Base-by-base conservation (phyloP, 2,888 invertebrate genomes). In the Tetragnatha montana region DNA sequence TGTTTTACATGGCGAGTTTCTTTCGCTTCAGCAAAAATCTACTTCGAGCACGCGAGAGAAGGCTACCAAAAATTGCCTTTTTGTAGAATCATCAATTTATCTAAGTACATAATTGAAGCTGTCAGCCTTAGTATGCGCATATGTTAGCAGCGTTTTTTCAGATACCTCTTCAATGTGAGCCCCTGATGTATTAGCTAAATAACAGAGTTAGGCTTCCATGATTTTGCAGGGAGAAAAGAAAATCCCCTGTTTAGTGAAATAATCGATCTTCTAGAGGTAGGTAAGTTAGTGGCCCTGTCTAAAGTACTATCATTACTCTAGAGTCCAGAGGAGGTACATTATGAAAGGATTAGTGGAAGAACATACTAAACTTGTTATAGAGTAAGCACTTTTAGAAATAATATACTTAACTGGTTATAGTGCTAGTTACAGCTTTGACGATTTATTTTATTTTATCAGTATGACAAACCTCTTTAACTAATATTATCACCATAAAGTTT, bases 41-140 rank as follows among this genome's bases (percentile, higher is more conserved):
- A 19, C 79, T 19, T 22, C 17, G 14, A 14, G n/a, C 21, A 22
- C 19, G 51, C 79, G 79, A 60, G 22, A 80, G 35, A 14, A 8
- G 19, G 73, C 73, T 73, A 12, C 79, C 35, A 19, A 81, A 71
- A 71, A 81, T 81, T 81, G 49, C 70, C 71, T 81, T 71, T 71
- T 50, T 49, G 71, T 49, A n/a, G 81, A 81, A 81, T 80, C 75
- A 83, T 83, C 82, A 83, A 83, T 83, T 83, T 75, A 83, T 83
- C 82, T 74, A 83, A 83, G 82, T 60, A 75, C 60, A 71, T 83
- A 83, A 83, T 83, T 83, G 68, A 60, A 83, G 60, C 35, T 83
- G 82, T 83, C 82, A 74, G 22, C 35, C 19, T 17, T 68, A 68
- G 81, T 50, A 49, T 81, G 81, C 81, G 71, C 71, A 47, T 35